Evolutionary conservation across 2,888 invertebrate species (phyloP), one percentile per base, ranked within the genome.

Genomic region (Hydriomena furcata): DNA sequence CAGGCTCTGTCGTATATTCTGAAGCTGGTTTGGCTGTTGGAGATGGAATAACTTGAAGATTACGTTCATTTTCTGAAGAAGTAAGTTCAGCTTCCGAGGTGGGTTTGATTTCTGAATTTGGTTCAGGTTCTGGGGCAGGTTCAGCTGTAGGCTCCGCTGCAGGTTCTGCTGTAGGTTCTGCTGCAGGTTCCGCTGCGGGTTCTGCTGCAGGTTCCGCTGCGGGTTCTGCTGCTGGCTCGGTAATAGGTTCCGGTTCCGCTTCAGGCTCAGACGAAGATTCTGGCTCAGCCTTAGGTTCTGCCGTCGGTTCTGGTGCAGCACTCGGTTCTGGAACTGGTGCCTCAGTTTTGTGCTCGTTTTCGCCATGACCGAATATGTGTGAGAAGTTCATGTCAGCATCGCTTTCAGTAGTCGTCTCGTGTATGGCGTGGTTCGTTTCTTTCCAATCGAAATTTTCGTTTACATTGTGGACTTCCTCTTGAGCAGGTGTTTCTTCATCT

Each of bases 401-500:
- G 51, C 72, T 64, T 55, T 85, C 76, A 1, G 79, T 74, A 2
- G 81, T 82, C 7, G 78, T 74, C 49, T 79, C 76, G 13, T 69
- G 68, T 47, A 58, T 61, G 4, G 55, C 55, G 25, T 70, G 71
- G 36, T 71, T 66, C n/a, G 73, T 68, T 61, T 82, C 78, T 58
- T 81, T 82, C 84, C 84, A 82, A 48, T 83, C 84, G 47, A 76
- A 82, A 36, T 60, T 69, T 41, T 70, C 66, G 5, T 71, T 65
- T 50, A 56, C 60, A 5, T 60, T 50, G 3, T 68, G 61, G 17
- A 60, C 57, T 2, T 70, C 48, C 52, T 76, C 73, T 45, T 70
- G 71, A 20, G 65, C 60, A n/a, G 67, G 61, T 50, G 72, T 71
- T 63, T 73, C 75, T 56, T 78, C 73, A 49, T 76, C 76, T 11